Conservation (phyloP, 1,140 invertebrate genomes). For the Cheumatopsyche charites region DNA sequence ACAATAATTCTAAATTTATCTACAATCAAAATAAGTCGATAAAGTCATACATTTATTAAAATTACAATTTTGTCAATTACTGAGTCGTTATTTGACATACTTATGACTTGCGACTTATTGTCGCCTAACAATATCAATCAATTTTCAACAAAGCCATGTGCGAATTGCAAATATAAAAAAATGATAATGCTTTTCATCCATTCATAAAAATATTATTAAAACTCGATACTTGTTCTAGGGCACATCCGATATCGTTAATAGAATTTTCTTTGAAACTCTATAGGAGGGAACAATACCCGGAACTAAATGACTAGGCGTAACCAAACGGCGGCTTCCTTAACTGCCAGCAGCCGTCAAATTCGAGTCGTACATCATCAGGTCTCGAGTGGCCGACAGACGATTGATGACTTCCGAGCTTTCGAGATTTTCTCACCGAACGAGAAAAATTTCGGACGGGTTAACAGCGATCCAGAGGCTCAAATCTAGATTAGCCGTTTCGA, state of each 20-base stretch:
- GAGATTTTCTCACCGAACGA: conserved; percentile 14
- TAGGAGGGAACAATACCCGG: conserved; percentile 39
- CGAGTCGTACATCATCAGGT: conserved; percentile 27
- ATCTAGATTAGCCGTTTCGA: conserved; percentile 10
- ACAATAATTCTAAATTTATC: background rate
- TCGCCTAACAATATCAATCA: no score
- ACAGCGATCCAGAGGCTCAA: background rate
- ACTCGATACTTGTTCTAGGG: background rate
- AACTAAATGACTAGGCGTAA: conserved; percentile 43
- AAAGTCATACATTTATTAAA: no score
- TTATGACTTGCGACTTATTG: no score
- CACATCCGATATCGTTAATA: conserved; percentile 7
- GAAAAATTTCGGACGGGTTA: conserved; percentile 11
- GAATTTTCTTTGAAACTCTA: conserved; percentile 3
- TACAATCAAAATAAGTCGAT: background rate
- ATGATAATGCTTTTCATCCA: background rate
- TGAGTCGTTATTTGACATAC: no score
- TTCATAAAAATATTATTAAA: background rate
- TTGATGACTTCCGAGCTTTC: conserved; percentile 40
- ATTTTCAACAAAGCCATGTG: no score
- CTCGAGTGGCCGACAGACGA: conserved; percentile 29
- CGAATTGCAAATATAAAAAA: background rate
- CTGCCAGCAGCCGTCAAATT: conserved; percentile 25
- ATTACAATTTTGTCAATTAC: no score
- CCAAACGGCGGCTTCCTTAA: conserved; percentile 38